These are phyloP conservation scores for Lateolabrax maculatus DNA, from an alignment of 2,797 vertebrate species.

Conservation along the genomic window DNA sequence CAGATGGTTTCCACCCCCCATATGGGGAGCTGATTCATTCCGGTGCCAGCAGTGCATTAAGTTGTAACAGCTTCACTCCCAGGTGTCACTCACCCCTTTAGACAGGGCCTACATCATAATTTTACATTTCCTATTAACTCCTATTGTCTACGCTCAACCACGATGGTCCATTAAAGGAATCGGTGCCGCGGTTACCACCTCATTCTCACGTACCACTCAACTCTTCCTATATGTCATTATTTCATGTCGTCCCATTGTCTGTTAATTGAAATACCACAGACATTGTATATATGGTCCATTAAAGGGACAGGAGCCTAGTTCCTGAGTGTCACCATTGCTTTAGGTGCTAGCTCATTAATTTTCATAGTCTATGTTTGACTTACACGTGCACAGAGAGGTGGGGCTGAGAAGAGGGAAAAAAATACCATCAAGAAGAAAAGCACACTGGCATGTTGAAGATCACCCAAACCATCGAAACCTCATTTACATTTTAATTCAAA, in stretches of 20 bases:
- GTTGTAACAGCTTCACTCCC: slow-evolving; percentile 75
- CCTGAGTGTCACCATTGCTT: slow-evolving; percentile 68
- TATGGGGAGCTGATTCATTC: slow-evolving; percentile 72
- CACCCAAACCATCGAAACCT: slow-evolving; percentile 69
- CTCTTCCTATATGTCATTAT: slow-evolving; percentile 70
- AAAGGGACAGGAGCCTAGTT: slow-evolving; percentile 68
- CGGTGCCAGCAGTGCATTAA: slow-evolving; percentile 79
- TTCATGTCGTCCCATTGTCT: slow-evolving; percentile 71
- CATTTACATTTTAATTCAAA: slow-evolving; percentile 84
- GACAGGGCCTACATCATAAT: slow-evolving; percentile 74
- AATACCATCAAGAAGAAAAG: slow-evolving; percentile 52
- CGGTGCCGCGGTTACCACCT: slow-evolving; percentile 55
- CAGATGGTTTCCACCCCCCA: slow-evolving; percentile 66
- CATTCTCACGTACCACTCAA: slow-evolving; percentile 60
- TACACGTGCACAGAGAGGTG: slow-evolving; percentile 35
- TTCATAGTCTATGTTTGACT: slow-evolving; percentile 71
- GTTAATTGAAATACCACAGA: slow-evolving; percentile 80
- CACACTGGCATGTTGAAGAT: slow-evolving; percentile 60
- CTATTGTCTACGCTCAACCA: slow-evolving; percentile 63
- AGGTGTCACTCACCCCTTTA: slow-evolving; percentile 79
- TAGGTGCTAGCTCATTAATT: slow-evolving; percentile 72
- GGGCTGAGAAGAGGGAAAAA: slow-evolving; percentile 19
- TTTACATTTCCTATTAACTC: slow-evolving; percentile 77
- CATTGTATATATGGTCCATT: slow-evolving; percentile 77
- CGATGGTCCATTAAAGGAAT: slow-evolving; percentile 70